Percentiles rank a stretch among this genome's conserved stretches.
These are phyloP conservation scores for Cacatua alba DNA, from an alignment of 2,113 vertebrate species.

Conservation along the genomic window DNA sequence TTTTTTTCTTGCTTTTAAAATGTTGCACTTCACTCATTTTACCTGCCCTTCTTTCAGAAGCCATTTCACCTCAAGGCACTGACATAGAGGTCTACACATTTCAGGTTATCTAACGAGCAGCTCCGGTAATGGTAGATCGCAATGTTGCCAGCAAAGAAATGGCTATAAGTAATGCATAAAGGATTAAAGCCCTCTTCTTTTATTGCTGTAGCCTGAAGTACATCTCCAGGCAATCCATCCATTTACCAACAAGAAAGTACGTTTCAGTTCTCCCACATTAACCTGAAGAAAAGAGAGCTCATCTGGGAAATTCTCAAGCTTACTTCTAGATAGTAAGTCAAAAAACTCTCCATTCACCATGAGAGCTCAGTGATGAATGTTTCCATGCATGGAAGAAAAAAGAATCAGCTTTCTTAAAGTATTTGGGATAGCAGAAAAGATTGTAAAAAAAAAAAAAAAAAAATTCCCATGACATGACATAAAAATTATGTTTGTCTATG, in stretches of 20 bases:
- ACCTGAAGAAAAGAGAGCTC: background rate
- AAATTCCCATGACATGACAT: background rate
- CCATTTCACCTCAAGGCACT: background rate
- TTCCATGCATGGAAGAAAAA: background rate
- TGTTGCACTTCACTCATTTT: background rate
- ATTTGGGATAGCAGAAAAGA: background rate
- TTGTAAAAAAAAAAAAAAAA: background rate
- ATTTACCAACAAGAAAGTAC: conserved; percentile 2
- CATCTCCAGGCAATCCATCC: background rate
- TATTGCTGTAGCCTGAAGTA: background rate
- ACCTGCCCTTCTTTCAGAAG: background rate
- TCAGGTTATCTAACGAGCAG: background rate
- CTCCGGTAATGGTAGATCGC: background rate
- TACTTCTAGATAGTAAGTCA: background rate
- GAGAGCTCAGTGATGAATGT: background rate
- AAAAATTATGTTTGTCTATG: background rate
- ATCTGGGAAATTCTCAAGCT: conserved; percentile 6
- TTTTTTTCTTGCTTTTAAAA: background rate
- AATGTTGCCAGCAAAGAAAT: background rate
- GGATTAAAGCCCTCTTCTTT: background rate
- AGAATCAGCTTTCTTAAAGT: background rate
- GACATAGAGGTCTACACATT: background rate
- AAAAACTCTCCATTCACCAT: background rate
- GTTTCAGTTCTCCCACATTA: background rate
- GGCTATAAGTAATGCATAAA: background rate